These are phyloP conservation scores for Drosophila arizonae DNA, from an alignment of 1,140 invertebrate species.

Conservation along the genomic window DNA sequence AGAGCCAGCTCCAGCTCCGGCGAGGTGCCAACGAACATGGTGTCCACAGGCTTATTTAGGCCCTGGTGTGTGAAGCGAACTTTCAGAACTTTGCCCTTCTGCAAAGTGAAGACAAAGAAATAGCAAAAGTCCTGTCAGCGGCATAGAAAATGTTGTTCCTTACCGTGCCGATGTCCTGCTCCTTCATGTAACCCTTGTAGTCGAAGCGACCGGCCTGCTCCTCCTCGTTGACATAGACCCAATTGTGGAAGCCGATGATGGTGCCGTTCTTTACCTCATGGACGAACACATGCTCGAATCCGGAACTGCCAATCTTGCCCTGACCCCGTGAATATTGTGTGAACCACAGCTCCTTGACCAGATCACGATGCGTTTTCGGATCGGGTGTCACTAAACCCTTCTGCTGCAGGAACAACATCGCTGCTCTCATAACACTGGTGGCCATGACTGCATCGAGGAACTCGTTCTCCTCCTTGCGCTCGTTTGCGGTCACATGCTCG, in stretches of 20 bases:
- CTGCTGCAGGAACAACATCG: constrained; percentile 88
- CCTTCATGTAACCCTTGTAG: constrained; percentile 92
- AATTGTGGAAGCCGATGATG: constrained; percentile 93
- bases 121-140: too few species aligned
- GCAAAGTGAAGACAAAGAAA: constrained; percentile 77
- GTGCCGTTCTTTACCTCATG: constrained; percentile 91
- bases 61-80: constrained; percentile 89
- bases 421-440: constrained; percentile 89
- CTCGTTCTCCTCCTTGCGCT: constrained; percentile 89
- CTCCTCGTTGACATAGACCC: constrained; percentile 92
- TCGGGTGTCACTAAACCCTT: constrained; percentile 87
- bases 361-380: constrained; percentile 88
- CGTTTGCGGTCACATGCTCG: constrained; percentile 90
- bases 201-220: constrained; percentile 87
- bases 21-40: constrained; percentile 94
- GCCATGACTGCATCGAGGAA: constrained; percentile 90
- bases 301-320: constrained; percentile 90
- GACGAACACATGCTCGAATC: constrained; percentile 94
- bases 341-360: constrained; percentile 91
- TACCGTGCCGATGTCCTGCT: constrained; percentile 88
- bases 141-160: constrained; percentile 59
- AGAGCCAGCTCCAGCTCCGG: constrained; percentile 96
- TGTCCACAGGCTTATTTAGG: constrained; percentile 89
- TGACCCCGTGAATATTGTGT: constrained; percentile 90
- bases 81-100: constrained; percentile 92